Evolutionary conservation across 2,888 invertebrate genomes (phyloP), one percentile per base, ranked within the genome.

Genomic region (Drosophila formosana): DNA sequence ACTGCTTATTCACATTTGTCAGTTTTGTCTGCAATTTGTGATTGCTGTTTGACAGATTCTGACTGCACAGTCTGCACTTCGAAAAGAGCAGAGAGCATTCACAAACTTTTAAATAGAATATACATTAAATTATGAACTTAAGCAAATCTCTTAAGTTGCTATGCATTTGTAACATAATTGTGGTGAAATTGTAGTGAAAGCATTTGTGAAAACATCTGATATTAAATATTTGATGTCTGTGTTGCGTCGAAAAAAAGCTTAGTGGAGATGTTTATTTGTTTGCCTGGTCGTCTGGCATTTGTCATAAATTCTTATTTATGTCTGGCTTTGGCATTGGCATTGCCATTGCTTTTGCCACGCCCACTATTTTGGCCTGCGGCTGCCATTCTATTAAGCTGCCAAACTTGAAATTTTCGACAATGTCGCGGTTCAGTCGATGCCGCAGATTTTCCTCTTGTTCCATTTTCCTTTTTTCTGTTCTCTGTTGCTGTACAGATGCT

Each of bases 31-130:
- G 88, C 73, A 67, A 66, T 82, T 47, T 74, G 58, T 79, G 80
- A 82, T 89, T 75, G 75, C 62, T 80, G 70, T 74, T 82, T 87
- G 82, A 82, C 82, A 79, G 75, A 74, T 85, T 89, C 78, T 79
- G 77, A 66, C 72, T 73, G 73, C 57, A 72, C 37, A 39, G 45
- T 63, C 65, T 65, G 62, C 45, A 26, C 41, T 49, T 34, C 32
- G 49, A 25, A 32, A 55, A 9, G 5, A 0, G 8, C 18, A 18
- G 3, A 18, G 4, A 18, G 7, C 13, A 41, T 53, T 18, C 18
- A 0, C 11, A 5, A 11, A 52, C 4, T 53, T 2, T 39, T 4
- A 23, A 55, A 11, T 18, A n/a, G 6, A 18, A 13, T 4, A 11
- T 11, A 28, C n/a, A 39, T 52, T 18, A 6, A 52, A 18, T 39